Conservation (phyloP, 2,888 invertebrate species). For the Hoplodrina ambigua region DNA sequence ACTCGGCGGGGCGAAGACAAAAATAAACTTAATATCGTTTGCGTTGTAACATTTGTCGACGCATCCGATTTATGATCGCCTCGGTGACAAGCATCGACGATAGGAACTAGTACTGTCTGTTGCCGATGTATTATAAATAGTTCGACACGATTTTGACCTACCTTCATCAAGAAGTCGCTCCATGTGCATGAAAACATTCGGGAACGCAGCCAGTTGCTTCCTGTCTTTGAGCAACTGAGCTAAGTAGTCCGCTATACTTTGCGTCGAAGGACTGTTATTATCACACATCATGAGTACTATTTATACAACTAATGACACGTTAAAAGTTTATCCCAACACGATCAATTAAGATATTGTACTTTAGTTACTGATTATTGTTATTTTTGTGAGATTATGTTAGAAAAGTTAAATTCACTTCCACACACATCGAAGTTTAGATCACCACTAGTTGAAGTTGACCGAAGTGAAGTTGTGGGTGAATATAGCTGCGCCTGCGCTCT, state of each 20-base stretch:
- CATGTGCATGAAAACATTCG: slow-evolving; percentile 99
- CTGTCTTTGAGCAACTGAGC: slow-evolving; percentile 99
- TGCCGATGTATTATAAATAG: slow-evolving; percentile 77
- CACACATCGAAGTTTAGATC: slow-evolving; percentile 89
- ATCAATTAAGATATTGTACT: slow-evolving; percentile 85
- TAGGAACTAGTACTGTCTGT: slow-evolving; percentile 71
- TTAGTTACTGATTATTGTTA: slow-evolving; percentile 89
- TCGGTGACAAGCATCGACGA: slow-evolving; percentile 83
- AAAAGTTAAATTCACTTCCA: slow-evolving; percentile 90
- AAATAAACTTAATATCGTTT: slow-evolving; percentile 90
- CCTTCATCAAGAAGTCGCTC: slow-evolving; percentile 99
- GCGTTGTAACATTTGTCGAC: slow-evolving; percentile 89
- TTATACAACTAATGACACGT: slow-evolving; percentile 85
- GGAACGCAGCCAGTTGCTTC: slow-evolving; percentile 99
- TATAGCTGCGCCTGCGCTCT: slow-evolving; percentile 88
- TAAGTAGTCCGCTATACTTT: slow-evolving; percentile 99
- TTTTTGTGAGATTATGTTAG: slow-evolving; percentile 89
- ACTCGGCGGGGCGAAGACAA: slow-evolving; percentile 89
- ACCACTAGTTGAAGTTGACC: slow-evolving; percentile 89
- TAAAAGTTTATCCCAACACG: slow-evolving; percentile 86
- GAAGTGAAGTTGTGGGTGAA: slow-evolving; percentile 90
- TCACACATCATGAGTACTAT: slow-evolving; percentile 89
- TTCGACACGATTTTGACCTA: slow-evolving; percentile 88
- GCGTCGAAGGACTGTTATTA: slow-evolving; percentile 94
- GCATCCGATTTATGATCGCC: slow-evolving; percentile 87